These are phyloP conservation scores for Tenthredo livida DNA, from an alignment of 2,888 invertebrate genomes.

Conservation along the genomic window DNA sequence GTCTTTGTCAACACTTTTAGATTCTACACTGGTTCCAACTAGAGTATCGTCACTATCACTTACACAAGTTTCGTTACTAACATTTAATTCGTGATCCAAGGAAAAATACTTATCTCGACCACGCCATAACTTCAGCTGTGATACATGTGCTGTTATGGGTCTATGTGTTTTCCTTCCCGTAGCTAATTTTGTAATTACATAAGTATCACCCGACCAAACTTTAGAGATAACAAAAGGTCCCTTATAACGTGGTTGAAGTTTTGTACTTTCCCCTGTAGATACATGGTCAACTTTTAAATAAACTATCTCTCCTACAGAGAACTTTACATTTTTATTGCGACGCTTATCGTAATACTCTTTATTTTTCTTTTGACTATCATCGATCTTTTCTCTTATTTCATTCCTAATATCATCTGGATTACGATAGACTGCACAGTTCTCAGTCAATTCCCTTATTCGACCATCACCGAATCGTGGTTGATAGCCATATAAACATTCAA, in stretches of 20 bases:
- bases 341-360: neutral
- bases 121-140: neutral
- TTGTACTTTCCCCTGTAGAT: neutral
- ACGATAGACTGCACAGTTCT: neutral
- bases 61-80: neutral
- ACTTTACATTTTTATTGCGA: neutral
- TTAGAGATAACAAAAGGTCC: neutral
- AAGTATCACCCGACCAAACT: neutral
- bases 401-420: neutral
- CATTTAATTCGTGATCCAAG: neutral
- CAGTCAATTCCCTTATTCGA: neutral
- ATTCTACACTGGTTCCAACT: neutral
- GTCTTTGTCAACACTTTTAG: neutral
- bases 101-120: slow-evolving; percentile 7
- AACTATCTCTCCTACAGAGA: neutral
- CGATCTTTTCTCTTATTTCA: neutral
- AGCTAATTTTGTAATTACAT: neutral
- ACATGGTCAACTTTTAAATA: neutral
- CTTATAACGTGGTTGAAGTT: neutral
- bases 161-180: neutral
- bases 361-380: neutral
- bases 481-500: neutral
- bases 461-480: neutral
- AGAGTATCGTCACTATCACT: neutral
- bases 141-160: neutral